Base-by-base conservation (phyloP, 1,140 invertebrate species). In the Heliconius hermathena region DNA sequence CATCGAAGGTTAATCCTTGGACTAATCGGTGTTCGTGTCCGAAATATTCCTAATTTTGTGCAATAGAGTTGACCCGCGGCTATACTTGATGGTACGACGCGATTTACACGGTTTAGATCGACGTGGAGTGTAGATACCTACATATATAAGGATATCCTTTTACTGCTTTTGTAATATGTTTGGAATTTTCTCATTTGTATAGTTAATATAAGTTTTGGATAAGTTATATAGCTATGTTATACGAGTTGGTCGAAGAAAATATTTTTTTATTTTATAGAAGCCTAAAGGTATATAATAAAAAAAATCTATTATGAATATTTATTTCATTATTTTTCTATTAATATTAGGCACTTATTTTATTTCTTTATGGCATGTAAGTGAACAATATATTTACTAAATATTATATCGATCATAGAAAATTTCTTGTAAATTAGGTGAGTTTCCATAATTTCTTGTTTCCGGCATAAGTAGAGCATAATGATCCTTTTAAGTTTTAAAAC, bases 41-140 rank as follows among this genome's bases (percentile, higher is more conserved):
- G 80, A 89, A 86, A 87, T 88, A 74, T 84, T 74, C 83, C 86
- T 89, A 91, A 92, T 92, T 90, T 89, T 82, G 74, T 80, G 80
- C 83, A 89, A 89, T 88, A 85, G 83, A 86, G 81, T 84, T 80
- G 79, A 75, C 89, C 84, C 73, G 84, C 84, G 86, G 90, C 86
- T 38, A 75, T 76, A 81, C 84, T 86, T 88, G 89, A 88, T 88
- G 88, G 85, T 82, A 86, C 1, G 86, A 90, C 86, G 85, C 77
- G 87, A 81, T 73, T 79, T 81, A 84, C 89, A 91, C 86, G 88
- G 84, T 88, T 80, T 84, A 83, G 82, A 86, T 82, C 78, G 83
- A 84, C 83, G 77, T 22, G 54, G 41, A 46, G 13, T 46, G 4
- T 46, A 46, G 11, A 46, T 1, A 22, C n/a, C 8, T n/a, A 9